A percentile compares a stretch with the other conserved stretches of the same genome.
These are phyloP conservation scores for Porphyrio hochstetteri DNA, from an alignment of 2,113 vertebrate genomes.

Conservation along the genomic window DNA sequence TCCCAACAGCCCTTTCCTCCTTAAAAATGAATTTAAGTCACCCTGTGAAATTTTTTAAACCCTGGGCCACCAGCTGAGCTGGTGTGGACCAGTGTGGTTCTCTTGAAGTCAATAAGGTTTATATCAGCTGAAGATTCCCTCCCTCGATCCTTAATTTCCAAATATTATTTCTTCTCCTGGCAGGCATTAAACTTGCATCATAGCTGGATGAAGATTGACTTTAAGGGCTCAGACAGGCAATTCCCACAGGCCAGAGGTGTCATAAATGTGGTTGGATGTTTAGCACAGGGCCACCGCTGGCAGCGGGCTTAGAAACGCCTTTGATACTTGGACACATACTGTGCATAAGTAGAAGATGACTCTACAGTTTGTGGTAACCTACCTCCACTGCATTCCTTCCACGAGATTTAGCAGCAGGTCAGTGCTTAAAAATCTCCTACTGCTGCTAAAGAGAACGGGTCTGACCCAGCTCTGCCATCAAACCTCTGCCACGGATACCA, in stretches of 20 bases:
- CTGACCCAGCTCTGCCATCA: neutral
- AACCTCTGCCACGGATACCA: neutral
- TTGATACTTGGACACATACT: neutral
- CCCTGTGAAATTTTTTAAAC: neutral
- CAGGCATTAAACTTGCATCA: neutral
- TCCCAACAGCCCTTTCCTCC: neutral
- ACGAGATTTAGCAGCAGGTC: neutral
- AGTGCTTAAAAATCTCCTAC: neutral
- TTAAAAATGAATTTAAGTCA: neutral
- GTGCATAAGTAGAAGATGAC: neutral
- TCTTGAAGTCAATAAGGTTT: neutral
- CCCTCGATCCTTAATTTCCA: neutral
- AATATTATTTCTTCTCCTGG: constrained; percentile 27
- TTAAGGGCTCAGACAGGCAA: neutral
- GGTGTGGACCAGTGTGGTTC: neutral
- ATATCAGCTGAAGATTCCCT: constrained; percentile 17
- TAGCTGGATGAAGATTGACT: neutral
- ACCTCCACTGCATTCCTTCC: neutral
- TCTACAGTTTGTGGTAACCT: neutral
- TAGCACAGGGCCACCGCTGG: neutral
- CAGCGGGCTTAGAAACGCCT: neutral
- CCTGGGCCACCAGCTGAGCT: neutral
- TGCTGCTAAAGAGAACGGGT: neutral
- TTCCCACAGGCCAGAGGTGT: constrained; percentile 4
- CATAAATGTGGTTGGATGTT: neutral